Conservation (phyloP, 1,140 invertebrate species). For the Arctopsyche grandis region DNA sequence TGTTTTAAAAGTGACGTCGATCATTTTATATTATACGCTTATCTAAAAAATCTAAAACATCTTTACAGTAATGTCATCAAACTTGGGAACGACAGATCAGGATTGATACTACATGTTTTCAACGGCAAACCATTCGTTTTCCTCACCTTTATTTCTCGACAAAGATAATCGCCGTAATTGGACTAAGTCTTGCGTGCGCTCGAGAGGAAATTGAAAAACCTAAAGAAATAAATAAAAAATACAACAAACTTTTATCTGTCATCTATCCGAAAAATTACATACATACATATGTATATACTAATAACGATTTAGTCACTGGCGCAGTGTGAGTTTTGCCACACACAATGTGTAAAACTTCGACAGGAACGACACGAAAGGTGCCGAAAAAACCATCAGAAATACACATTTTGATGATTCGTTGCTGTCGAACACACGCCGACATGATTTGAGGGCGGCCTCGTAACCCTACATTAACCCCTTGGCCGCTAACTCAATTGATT, state of each 20-base stretch:
- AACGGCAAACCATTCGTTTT: too few relatives aligned
- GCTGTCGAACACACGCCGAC: background rate
- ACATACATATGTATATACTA: background rate
- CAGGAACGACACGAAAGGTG: too few relatives aligned
- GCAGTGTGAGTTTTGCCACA: too few relatives aligned
- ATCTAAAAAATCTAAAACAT: too few relatives aligned
- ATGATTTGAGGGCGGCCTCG: background rate
- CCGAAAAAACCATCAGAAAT: background rate
- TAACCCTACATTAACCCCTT: background rate
- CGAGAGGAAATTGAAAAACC: background rate
- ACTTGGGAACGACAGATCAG: too few relatives aligned
- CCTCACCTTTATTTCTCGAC: too few relatives aligned
- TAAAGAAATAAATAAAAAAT: background rate
- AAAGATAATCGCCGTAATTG: background rate
- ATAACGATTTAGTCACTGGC: too few relatives aligned
- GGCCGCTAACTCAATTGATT: background rate
- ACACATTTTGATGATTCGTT: background rate
- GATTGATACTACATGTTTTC: too few relatives aligned
- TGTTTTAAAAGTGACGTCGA: too few relatives aligned
- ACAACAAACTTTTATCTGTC: background rate
- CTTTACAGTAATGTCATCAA: too few relatives aligned
- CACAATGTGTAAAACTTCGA: too few relatives aligned
- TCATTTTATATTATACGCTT: too few relatives aligned
- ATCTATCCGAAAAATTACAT: background rate
- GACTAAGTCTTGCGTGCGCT: background rate